These are phyloP conservation scores for Sinosuthora webbiana DNA, from an alignment of 2,113 vertebrate genomes.

Conservation along the genomic window DNA sequence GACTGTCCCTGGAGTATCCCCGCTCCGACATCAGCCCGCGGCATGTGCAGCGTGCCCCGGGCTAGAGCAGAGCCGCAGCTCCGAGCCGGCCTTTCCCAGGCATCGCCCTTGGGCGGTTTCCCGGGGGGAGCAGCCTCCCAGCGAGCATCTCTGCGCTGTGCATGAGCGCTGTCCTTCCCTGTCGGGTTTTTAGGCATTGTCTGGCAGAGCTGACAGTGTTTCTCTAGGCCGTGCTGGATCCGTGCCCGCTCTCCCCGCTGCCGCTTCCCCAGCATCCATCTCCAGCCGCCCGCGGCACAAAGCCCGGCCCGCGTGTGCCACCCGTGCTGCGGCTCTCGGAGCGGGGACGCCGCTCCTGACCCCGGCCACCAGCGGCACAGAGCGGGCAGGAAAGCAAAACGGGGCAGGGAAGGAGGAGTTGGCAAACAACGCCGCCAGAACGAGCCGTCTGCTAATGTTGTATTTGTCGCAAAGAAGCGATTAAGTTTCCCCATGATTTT, in stretches of 20 bases:
- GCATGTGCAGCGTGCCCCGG: neutral
- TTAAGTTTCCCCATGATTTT: neutral
- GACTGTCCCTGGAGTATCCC: neutral
- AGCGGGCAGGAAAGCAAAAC: neutral
- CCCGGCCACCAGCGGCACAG: rapidly evolving
- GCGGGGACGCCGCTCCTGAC: neutral
- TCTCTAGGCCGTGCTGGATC: neutral
- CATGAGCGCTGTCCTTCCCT: neutral
- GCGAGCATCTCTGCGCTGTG: neutral
- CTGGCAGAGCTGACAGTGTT: neutral
- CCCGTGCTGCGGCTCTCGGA: rapidly evolving
- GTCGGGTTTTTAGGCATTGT: neutral
- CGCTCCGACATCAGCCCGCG: rapidly evolving
- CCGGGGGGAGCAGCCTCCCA: neutral
- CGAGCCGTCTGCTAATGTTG: neutral
- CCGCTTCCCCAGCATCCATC: neutral
- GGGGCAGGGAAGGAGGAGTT: neutral
- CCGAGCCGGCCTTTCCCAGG: neutral
- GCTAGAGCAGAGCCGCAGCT: neutral
- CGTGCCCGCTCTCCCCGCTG: neutral
- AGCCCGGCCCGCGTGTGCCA: neutral
- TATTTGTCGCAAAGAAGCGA: neutral
- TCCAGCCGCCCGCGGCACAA: neutral
- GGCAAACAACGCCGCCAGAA: neutral
- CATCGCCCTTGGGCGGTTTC: neutral